A percentile compares a stretch with the other conserved stretches of the same genome.
These are phyloP conservation scores for Odocoileus virginianus DNA, from an alignment of 2,113 vertebrate genomes.

Conservation along the genomic window DNA sequence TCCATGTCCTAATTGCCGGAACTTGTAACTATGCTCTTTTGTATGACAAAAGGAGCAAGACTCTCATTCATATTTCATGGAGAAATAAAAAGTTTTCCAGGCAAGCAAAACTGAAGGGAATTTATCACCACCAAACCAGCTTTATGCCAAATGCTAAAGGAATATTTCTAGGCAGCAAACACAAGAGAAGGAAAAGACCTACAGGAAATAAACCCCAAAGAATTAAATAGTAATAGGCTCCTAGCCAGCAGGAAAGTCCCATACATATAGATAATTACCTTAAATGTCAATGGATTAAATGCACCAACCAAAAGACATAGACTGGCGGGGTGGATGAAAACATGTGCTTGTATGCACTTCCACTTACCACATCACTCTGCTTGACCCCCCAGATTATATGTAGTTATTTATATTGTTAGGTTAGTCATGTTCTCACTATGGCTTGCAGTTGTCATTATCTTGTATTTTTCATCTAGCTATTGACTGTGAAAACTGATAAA, in stretches of 20 bases:
- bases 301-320: background rate
- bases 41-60: background rate
- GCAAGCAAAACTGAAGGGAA: background rate
- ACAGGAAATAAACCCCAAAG: background rate
- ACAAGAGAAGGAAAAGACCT: background rate
- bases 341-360: background rate
- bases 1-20: background rate
- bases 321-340: background rate
- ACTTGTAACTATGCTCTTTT: background rate
- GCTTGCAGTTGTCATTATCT: background rate
- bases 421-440: background rate
- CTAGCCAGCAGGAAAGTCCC: background rate
- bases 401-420: background rate
- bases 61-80: background rate
- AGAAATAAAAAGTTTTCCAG: background rate
- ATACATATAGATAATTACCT: background rate
- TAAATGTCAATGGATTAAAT: background rate
- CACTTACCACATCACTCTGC: background rate
- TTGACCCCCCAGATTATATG: background rate
- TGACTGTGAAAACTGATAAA: background rate
- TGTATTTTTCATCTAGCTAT: background rate
- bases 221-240: background rate
- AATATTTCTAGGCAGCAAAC: background rate
- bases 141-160: background rate
- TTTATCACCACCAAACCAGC: background rate